Evolutionary conservation across 2,113 vertebrate genomes (phyloP), one percentile per base, ranked within the genome.

Genomic region (Passer montanus): DNA sequence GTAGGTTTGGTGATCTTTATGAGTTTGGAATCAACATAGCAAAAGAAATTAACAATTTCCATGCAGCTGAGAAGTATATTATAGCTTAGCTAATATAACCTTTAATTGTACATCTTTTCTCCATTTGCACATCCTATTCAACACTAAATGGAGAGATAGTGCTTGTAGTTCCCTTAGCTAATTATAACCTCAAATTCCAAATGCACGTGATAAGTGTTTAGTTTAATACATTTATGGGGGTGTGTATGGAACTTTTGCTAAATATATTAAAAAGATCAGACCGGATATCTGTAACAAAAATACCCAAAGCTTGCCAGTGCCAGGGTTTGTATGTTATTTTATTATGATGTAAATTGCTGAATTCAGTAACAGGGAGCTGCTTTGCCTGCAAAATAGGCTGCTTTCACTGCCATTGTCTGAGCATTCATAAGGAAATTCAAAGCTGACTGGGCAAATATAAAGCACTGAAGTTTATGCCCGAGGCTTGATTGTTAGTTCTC

Each of bases 341-440:
- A 91, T 97, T 97, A 49, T 96, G 79, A 95, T 96, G 90, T 87
- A 96, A 73, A 97, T 97, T 53, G 58, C 37, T 94, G 88, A 93
- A 72, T 58, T 82, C 70, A 84, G 74, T 80, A 93, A 81, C 73
- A 79, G 78, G 73, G 89, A 85, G 64, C 87, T 97, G 73, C 91
- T 97, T 96, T 95, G 93, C 94, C 85, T 96, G 94, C 90, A 97
- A 89, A 98, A 96, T 95, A 97, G 95, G 84, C 84, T 95, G 84
- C 94, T 97, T 96, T 97, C 89, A 95, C 87, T 96, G 81, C 92
- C 93, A 84, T 95, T 97, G 84, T 96, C 92, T 97, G 85, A 89
- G 87, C 83, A 93, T 98, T 98, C 94, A 89, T 94, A 94, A 96
- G 88, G 92, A 97, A 96, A 97, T 96, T 95, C 96, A 95, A 94